phyloP scores from a whole-genome alignment of 2,888 invertebrate species.

The Barypeithes pellucidus region DNA sequence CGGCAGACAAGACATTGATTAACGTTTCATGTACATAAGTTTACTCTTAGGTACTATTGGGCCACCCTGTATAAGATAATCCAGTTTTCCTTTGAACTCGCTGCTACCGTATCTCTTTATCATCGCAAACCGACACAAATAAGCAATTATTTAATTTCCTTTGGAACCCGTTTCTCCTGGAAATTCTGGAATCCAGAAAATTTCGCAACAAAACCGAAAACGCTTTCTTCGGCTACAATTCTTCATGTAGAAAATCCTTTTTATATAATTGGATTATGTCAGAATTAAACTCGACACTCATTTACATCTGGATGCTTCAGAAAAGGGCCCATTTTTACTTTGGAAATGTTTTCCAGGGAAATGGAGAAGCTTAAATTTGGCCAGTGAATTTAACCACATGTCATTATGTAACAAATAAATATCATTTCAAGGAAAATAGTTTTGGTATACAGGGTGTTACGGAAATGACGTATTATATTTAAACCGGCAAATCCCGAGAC shows the following conservation, averaged over 20 bases:
- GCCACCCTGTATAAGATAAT: not conserved
- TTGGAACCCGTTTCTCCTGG: conserved; percentile 2
- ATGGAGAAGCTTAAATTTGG: not conserved
- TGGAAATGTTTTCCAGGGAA: not conserved
- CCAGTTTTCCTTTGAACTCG: not conserved
- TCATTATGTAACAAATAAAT: too few species aligned
- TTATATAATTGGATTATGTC: conserved; percentile 48
- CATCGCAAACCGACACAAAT: not conserved
- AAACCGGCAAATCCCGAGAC: too few species aligned
- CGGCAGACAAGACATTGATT: too few species aligned
- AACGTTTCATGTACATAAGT: too few species aligned
- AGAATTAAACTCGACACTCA: conserved; percentile 36
- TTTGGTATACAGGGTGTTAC: too few species aligned
- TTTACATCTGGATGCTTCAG: conserved; percentile 31
- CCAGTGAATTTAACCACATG: too few species aligned
- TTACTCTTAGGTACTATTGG: too few species aligned
- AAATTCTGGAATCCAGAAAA: conserved; percentile 6
- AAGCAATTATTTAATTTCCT: conserved; percentile 23
- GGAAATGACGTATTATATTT: too few species aligned
- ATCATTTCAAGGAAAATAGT: not conserved
- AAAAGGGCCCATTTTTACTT: conserved; percentile 11
- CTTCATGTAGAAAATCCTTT: conserved; percentile 45
- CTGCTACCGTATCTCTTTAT: conserved; percentile 1
- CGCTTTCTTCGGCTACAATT: conserved; percentile 27
- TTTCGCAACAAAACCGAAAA: conserved; percentile 13